Evolutionary conservation across 2,113 vertebrate species (phyloP).

Genomic region (Zingel zingel): DNA sequence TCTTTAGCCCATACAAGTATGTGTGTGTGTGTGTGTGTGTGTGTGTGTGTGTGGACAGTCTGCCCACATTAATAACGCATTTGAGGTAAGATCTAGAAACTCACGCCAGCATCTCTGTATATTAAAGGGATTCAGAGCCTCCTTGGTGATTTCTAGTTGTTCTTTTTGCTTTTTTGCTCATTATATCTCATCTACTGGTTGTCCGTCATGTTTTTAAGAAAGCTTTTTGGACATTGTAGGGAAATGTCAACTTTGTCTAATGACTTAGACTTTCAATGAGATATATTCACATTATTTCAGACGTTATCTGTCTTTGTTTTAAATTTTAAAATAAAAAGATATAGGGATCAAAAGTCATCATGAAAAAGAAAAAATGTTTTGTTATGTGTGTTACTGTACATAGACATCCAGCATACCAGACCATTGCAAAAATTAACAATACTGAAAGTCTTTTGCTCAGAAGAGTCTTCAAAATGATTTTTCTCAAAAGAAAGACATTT

Average conservation of each 20-base stretch:
- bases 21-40: not conserved
- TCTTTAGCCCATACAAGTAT: too few relatives aligned
- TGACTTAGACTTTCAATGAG: not conserved
- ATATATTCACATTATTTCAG: not conserved
- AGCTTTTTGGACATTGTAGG: not conserved
- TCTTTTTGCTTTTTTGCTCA: not conserved
- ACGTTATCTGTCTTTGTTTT: not conserved
- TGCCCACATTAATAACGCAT: constrained; percentile 27
- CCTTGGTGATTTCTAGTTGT: not conserved
- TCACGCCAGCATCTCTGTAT: constrained; percentile 8
- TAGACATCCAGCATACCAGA: not conserved
- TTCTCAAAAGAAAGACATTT: too few relatives aligned
- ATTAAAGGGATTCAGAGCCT: constrained; percentile 9
- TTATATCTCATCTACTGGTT: not conserved
- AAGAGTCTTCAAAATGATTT: too few relatives aligned
- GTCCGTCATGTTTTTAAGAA: not conserved
- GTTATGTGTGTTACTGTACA: not conserved
- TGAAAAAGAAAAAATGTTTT: not conserved
- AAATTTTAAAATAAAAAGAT: not conserved
- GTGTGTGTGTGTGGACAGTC: not conserved
- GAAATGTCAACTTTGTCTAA: not conserved
- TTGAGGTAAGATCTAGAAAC: constrained; percentile 25
- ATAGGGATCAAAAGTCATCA: not conserved
- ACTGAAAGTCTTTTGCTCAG: not conserved
- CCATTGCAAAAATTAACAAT: not conserved